Percentiles rank a stretch among this genome's conserved stretches.
These are phyloP conservation scores for Xerus inauris DNA, from an alignment of 2,113 vertebrate genomes.

Conservation along the genomic window DNA sequence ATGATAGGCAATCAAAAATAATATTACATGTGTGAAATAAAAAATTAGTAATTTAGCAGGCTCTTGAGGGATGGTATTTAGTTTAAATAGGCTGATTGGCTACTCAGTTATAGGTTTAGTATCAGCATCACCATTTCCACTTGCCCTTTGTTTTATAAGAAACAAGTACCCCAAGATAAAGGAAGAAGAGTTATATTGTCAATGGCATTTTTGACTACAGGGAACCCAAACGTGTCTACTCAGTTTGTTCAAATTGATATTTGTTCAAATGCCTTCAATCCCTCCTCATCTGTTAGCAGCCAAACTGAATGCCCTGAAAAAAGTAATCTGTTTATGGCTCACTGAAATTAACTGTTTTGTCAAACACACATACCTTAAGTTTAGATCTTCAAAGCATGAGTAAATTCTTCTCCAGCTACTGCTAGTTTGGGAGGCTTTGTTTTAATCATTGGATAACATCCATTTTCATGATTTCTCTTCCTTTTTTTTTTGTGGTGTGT, in stretches of 20 bases:
- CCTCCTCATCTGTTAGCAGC: neutral
- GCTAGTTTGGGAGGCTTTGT: neutral
- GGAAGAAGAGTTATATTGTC: neutral
- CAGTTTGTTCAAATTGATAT: neutral
- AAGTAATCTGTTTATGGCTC: neutral
- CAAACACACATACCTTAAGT: neutral
- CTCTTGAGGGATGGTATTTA: neutral
- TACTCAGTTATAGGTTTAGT: constrained; percentile 6
- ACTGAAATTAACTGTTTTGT: no score
- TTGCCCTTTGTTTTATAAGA: neutral
- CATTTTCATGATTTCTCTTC: neutral
- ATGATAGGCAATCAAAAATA: neutral
- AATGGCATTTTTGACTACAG: neutral
- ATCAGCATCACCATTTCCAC: neutral
- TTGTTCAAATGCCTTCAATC: constrained; percentile 13
- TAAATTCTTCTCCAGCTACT: neutral
- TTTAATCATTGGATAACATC: neutral
- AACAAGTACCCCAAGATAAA: neutral
- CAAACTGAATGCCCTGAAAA: neutral
- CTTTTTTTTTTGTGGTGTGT: no score
- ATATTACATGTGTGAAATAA: neutral
- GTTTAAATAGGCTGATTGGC: neutral
- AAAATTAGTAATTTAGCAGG: neutral
- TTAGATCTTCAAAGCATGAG: neutral
- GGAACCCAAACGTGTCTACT: neutral